Conservation (phyloP, 1,140 invertebrate species). For the Heterodera carotae region DNA sequence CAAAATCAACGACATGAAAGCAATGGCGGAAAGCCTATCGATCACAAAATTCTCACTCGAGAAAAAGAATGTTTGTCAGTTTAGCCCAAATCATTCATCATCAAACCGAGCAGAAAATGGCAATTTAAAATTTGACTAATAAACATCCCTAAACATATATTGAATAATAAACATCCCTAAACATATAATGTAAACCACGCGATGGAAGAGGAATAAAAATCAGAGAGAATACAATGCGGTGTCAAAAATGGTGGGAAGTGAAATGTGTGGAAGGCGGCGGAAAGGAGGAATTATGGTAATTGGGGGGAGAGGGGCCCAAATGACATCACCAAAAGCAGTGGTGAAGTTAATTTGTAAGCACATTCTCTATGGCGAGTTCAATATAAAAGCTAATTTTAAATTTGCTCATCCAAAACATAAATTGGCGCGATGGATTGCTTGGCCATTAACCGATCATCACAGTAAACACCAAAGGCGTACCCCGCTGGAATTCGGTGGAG, state of each 20-base stretch:
- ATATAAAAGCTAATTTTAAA: background rate
- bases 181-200: background rate
- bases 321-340: background rate
- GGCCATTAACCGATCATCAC: no score
- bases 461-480: no score
- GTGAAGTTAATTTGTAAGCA: no score
- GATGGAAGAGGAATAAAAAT: background rate
- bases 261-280: background rate
- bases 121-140: slow-evolving; percentile 3
- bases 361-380: background rate
- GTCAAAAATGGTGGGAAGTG: background rate
- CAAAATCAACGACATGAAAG: no score
- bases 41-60: background rate
- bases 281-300: slow-evolving; percentile 1
- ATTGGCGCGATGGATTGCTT: no score
- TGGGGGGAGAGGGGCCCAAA: background rate
- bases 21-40: slow-evolving; percentile 9
- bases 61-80: background rate
- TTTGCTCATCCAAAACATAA: background rate
- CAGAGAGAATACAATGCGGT: slow-evolving; percentile 3
- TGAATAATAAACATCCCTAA: background rate
- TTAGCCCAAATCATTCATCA: background rate
- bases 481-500: no score
- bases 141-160: no score
- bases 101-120: background rate